These are phyloP conservation scores for Dasyurus viverrinus DNA, from an alignment of 2,113 vertebrate genomes.

Conservation along the genomic window DNA sequence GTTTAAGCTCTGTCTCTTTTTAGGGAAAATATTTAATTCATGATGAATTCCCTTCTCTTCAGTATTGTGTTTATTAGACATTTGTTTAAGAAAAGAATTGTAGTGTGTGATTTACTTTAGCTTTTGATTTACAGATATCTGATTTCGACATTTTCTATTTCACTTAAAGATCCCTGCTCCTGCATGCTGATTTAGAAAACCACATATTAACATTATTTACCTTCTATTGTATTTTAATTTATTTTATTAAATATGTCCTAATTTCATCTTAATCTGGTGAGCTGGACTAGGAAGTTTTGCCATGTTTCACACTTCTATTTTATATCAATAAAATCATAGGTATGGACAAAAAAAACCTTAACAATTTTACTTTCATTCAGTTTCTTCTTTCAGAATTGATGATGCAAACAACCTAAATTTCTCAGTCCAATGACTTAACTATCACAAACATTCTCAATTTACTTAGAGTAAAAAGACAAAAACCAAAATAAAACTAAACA, in stretches of 20 bases:
- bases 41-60: background rate
- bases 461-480: conserved; percentile 48
- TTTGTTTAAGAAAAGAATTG: conserved; percentile 42
- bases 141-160: conserved; percentile 50
- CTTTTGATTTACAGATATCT: conserved; percentile 47
- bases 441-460: conserved; percentile 52
- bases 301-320: background rate
- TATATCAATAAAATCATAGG: background rate
- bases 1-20: background rate
- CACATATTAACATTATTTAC: background rate
- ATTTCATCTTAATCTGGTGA: background rate
- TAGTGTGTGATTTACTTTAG: conserved; percentile 55
- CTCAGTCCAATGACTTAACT: conserved; percentile 16
- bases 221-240: background rate
- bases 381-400: conserved; percentile 38
- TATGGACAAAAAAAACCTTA: background rate
- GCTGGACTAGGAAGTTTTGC: background rate
- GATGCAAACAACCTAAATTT: conserved; percentile 42
- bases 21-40: conserved; percentile 39
- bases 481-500: conserved; percentile 18
- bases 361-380: conserved; percentile 32
- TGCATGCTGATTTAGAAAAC: background rate
- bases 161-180: background rate
- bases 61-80: background rate
- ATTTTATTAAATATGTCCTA: background rate